These are phyloP conservation scores for Papilio aristodemus DNA, from an alignment of 1,140 invertebrate genomes.

Conservation along the genomic window DNA sequence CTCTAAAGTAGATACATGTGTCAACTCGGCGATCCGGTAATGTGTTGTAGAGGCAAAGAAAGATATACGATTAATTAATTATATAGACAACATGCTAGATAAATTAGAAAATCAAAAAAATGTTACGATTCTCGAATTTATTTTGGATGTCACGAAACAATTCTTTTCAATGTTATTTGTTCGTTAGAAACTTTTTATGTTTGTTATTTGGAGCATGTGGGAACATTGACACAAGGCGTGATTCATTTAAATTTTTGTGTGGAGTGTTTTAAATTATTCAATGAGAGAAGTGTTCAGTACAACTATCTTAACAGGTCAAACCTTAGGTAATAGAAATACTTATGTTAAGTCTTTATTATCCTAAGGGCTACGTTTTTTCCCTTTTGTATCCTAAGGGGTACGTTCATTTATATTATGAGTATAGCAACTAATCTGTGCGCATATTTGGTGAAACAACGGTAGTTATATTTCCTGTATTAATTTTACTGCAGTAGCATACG, in stretches of 20 bases:
- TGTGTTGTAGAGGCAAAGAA: neutral
- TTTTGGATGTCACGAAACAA: slow-evolving; percentile 7
- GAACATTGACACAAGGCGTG: neutral
- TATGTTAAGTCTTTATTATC: no score
- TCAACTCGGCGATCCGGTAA: neutral
- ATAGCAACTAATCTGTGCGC: no score
- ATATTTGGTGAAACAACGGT: no score
- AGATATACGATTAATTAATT: slow-evolving; percentile 5
- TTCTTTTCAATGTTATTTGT: slow-evolving; percentile 5
- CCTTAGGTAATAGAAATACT: no score
- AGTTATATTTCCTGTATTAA: neutral
- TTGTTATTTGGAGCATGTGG: neutral
- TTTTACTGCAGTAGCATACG: neutral
- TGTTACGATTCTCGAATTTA: slow-evolving; percentile 1
- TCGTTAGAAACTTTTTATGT: neutral
- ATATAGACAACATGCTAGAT: slow-evolving; percentile 10
- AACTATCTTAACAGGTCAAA: no score
- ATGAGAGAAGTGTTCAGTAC: neutral
- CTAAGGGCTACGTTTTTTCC: no score
- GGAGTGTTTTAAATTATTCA: neutral
- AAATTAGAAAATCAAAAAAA: slow-evolving; percentile 22
- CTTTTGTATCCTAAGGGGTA: no score
- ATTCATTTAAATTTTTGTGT: neutral
- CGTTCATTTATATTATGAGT: no score
- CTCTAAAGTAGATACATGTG: neutral